Base-by-base conservation (phyloP, 2,888 invertebrate genomes). In the Nebria brevicollis region DNA sequence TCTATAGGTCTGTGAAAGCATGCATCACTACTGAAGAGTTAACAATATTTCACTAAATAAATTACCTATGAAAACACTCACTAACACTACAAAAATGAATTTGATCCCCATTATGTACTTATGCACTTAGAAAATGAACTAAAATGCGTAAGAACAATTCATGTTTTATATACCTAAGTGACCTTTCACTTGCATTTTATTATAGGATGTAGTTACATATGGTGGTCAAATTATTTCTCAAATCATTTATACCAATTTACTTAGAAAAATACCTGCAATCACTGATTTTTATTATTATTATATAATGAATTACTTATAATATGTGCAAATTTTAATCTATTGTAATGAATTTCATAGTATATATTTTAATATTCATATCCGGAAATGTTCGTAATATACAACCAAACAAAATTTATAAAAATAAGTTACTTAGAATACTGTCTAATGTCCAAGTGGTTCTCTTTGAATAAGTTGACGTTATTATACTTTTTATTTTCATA, bases 121-220 rank as follows among this genome's bases (percentile, higher is more conserved):
- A 11, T 41, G 72, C 41, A 70, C 42, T 41, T 25, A 42, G 72
- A 54, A 54, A 70, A 25, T 77, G 54, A 66, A 77, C 77, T 77
- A 77, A 26, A 54, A 20, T 78, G 66, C 11, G 34, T 43, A 41
- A 54, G 66, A 74, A 66, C 72, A 74, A 79, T 79, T 79, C 79
- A 68, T 75, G 79, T 74, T 79, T 66, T 79, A 79, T 79, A 79
- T 79, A 74, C 74, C 54, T 25, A 74, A 11, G n/a, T 79, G 79
- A 79, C 79, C 79, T 79, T 79, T 79, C 79, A 79, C 79, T 79
- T 54, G 54, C 54, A 54, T 54, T 54, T 54, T 54, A 54, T 54
- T 54, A 54, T 54, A 54, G 54, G 54, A 54, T 54, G 74, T 73
- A 68, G 15, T 73, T 74, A 54, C 68, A 65, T 65, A 26, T 54